Conservation (phyloP, 2,888 invertebrate species). For the Protula sp. region DNA sequence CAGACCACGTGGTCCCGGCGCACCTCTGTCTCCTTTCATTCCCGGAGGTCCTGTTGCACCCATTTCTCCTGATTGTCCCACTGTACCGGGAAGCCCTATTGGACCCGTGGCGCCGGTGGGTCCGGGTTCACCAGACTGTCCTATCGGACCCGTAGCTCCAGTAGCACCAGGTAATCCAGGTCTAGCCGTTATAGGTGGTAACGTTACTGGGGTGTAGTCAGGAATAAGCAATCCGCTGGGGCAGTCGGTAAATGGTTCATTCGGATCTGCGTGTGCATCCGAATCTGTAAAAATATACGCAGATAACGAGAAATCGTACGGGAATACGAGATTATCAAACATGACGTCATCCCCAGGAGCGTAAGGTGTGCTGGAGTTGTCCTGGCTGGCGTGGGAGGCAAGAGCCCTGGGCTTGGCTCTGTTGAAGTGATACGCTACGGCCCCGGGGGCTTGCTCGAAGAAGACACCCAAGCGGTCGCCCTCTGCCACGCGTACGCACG, state of each 20-base stretch:
- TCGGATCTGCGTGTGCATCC: background rate
- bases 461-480: slow-evolving; percentile 15
- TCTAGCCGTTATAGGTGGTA: slow-evolving; percentile 5
- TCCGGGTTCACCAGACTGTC: background rate
- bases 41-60: background rate
- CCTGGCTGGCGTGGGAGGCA: background rate
- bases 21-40: background rate
- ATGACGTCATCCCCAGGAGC: slow-evolving; percentile 1
- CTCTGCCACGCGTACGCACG: slow-evolving; percentile 4
- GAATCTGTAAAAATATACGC: slow-evolving; percentile 8
- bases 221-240: slow-evolving; percentile 9
- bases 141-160: background rate
- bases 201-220: background rate
- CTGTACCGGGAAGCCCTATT: background rate
- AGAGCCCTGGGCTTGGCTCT: background rate
- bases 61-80: background rate
- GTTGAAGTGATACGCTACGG: slow-evolving; percentile 11
- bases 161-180: slow-evolving; percentile 1
- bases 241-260: slow-evolving; percentile 3
- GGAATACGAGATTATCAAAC: slow-evolving; percentile 9
- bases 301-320: slow-evolving; percentile 14
- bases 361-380: background rate
- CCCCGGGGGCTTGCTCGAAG: slow-evolving; percentile 5
- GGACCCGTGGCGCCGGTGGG: background rate
- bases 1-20: background rate